Percentiles rank a stretch among this genome's conserved stretches.
Conservation (phyloP, 1,140 invertebrate genomes). For the Hermetia illucens region DNA sequence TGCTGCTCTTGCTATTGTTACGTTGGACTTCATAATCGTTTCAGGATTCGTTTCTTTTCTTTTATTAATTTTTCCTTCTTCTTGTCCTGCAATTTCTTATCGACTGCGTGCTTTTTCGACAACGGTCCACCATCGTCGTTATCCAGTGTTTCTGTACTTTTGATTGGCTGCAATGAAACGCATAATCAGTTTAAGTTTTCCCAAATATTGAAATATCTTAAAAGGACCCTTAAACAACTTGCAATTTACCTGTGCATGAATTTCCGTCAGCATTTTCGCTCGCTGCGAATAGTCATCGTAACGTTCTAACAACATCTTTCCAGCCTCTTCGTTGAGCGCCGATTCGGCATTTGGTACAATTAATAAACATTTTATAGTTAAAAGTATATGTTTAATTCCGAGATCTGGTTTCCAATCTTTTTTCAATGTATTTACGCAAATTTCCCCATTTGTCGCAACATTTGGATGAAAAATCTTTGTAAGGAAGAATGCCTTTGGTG, state of each 20-base stretch:
- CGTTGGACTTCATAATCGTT: constrained; percentile 81
- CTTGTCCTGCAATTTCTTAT: constrained; percentile 63
- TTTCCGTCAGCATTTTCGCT: constrained; percentile 89
- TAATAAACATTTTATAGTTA: constrained; percentile 84
- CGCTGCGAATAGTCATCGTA: constrained; percentile 83
- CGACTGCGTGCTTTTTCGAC: constrained; percentile 70
- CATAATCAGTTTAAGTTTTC: constrained; percentile 27
- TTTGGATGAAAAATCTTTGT: constrained; percentile 98
- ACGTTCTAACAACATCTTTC: constrained; percentile 76
- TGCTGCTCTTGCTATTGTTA: too few relatives aligned
- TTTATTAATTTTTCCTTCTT: constrained; percentile 61
- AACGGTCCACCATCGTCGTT: constrained; percentile 49
- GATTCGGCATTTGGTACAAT: constrained; percentile 92
- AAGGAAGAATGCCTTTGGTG: constrained; percentile 89
- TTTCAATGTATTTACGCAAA: constrained; percentile 94
- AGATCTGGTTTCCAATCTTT: constrained; percentile 95
- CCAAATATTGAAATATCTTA: constrained; percentile 9
- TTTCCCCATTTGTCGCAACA: constrained; percentile 86
- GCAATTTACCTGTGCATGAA: constrained; percentile 53
- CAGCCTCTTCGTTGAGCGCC: constrained; percentile 86
- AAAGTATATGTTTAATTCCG: constrained; percentile 88
- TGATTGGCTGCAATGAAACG: constrained; percentile 19
- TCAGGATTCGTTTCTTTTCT: constrained; percentile 76
- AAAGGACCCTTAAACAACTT: too few relatives aligned
- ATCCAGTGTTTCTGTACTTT: constrained; percentile 16